Evolutionary conservation across 2,797 vertebrate species (phyloP).

Genomic region (Alosa sapidissima): DNA sequence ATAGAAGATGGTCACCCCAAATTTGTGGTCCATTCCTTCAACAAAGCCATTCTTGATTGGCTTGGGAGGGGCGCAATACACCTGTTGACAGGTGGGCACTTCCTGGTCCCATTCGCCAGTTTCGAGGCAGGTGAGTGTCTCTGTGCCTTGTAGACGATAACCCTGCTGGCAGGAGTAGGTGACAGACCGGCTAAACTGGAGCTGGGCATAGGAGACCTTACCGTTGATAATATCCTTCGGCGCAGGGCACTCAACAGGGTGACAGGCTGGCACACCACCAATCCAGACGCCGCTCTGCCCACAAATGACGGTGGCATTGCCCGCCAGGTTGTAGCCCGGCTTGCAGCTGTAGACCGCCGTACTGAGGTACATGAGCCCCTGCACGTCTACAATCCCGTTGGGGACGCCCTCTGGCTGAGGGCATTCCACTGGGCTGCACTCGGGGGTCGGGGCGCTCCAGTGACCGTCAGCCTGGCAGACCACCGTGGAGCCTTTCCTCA

Average conservation of each 20-base stretch:
- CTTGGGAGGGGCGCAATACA: constrained; percentile 85
- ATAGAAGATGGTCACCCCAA: constrained; percentile 93
- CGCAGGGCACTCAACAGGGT: constrained; percentile 84
- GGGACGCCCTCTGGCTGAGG: constrained; percentile 87
- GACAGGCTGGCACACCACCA: constrained; percentile 85
- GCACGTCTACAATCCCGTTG: constrained; percentile 92
- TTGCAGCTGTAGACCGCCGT: constrained; percentile 92
- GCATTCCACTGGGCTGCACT: constrained; percentile 93
- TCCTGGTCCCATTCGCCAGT: constrained; percentile 84
- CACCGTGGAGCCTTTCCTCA: constrained; percentile 74
- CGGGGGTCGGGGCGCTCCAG: constrained; percentile 88
- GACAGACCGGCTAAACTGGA: constrained; percentile 84
- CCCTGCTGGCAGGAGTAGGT: constrained; percentile 87
- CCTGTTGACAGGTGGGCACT: constrained; percentile 81
- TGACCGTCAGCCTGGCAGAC: constrained; percentile 81
- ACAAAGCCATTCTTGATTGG: constrained; percentile 94
- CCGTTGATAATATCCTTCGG: constrained; percentile 84
- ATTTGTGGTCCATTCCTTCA: constrained; percentile 92
- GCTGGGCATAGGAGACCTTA: constrained; percentile 77
- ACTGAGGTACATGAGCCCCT: constrained; percentile 95
- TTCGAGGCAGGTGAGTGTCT: constrained; percentile 81
- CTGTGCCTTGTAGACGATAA: constrained; percentile 85
- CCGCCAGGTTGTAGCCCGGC: constrained; percentile 84
- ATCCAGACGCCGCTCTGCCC: constrained; percentile 93
- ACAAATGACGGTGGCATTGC: constrained; percentile 89